phyloP scores from a whole-genome alignment of 2,113 vertebrate genomes.

The Archocentrus centrarchus region DNA sequence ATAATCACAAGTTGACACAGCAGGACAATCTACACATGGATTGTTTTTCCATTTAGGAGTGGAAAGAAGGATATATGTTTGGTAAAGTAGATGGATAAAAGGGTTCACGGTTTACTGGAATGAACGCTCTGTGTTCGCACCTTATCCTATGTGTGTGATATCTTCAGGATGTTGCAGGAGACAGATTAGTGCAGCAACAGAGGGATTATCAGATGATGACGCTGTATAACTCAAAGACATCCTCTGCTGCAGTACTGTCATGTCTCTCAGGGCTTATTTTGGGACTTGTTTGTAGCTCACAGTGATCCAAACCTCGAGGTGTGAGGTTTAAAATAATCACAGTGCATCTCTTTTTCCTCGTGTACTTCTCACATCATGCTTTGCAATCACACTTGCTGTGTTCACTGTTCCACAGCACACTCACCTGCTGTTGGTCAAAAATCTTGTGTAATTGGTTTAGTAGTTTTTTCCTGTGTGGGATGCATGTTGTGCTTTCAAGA shows the following conservation, averaged over 20 bases:
- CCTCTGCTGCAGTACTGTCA: constrained; percentile 14
- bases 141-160: neutral
- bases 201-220: constrained; percentile 44
- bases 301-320: constrained; percentile 26
- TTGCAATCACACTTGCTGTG: constrained; percentile 4
- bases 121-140: neutral
- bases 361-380: neutral
- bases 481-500: constrained; percentile 19
- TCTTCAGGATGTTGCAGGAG: constrained; percentile 32
- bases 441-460: neutral
- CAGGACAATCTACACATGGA: neutral
- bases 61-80: neutral
- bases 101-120: neutral
- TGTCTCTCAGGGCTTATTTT: constrained; percentile 24
- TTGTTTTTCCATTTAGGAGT: neutral
- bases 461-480: constrained; percentile 26
- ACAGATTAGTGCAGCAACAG: constrained; percentile 32
- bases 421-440: constrained; percentile 8
- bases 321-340: constrained; percentile 34
- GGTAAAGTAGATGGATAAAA: neutral
- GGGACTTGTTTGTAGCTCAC: neutral
- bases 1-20: neutral
- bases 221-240: constrained; percentile 7
- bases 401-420: neutral
- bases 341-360: neutral